Percentiles rank a stretch among this genome's conserved stretches.
Conservation (phyloP, 2,797 vertebrate species). For the Novumbra hubbsi region DNA sequence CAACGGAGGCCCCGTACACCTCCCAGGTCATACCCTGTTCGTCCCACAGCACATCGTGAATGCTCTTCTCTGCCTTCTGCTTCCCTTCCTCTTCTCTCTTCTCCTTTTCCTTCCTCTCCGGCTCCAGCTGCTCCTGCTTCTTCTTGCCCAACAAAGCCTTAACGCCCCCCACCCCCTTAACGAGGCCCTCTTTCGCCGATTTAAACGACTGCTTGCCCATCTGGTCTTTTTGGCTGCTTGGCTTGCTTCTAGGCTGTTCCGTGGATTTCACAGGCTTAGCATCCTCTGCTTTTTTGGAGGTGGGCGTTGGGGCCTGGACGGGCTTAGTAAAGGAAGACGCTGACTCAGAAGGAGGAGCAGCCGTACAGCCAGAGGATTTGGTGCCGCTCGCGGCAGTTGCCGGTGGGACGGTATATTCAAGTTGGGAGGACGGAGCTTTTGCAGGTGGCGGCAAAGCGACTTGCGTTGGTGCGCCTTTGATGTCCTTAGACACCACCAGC, state of each 20-base stretch:
- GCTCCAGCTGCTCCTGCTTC: conserved; percentile 44
- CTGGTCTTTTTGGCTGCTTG: too few species aligned
- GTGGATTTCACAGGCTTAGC: conserved; percentile 18
- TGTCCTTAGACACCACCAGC: conserved; percentile 17
- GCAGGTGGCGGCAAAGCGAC: conserved; percentile 37
- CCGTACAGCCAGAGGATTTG: conserved; percentile 43
- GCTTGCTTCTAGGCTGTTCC: too few species aligned
- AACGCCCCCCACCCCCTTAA: background rate
- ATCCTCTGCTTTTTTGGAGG: conserved; percentile 16
- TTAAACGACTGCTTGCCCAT: conserved; percentile 22
- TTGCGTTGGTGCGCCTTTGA: conserved; percentile 19
- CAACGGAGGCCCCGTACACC: conserved; percentile 93
- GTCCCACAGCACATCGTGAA: conserved; percentile 95
- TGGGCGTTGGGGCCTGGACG: conserved; percentile 21
- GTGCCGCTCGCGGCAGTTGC: conserved; percentile 9
- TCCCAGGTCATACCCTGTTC: conserved; percentile 99
- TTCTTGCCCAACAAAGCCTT: background rate
- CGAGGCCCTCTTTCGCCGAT: conserved; percentile 33
- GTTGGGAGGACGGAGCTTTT: conserved; percentile 50
- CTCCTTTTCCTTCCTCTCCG: conserved; percentile 48
- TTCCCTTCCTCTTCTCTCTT: conserved; percentile 62
- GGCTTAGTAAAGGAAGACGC: conserved; percentile 33
- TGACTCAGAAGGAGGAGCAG: conserved; percentile 39
- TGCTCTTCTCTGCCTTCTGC: conserved; percentile 65
- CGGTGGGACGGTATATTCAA: conserved; percentile 45